phyloP scores from a whole-genome alignment of 2,888 invertebrate species.

The Copidosoma aretas region DNA sequence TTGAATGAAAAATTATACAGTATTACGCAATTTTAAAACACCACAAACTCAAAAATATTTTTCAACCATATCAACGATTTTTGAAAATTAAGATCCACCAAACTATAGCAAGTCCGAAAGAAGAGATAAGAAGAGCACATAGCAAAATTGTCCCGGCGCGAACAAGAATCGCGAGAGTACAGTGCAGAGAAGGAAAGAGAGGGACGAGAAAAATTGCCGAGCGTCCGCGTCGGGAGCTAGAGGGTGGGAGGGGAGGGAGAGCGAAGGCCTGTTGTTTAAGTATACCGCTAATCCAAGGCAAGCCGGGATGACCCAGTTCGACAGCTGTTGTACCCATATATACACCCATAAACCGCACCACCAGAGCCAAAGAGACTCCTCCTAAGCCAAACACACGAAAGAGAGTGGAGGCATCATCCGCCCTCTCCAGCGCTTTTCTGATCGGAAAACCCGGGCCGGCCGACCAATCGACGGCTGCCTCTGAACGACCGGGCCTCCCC shows the following conservation, averaged over 20 bases:
- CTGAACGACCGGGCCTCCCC: conserved; percentile 14
- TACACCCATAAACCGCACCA: too few relatives aligned
- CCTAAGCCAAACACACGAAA: not conserved
- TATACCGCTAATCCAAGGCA: conserved; percentile 52
- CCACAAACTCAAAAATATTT: too few relatives aligned
- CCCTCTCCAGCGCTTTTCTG: conserved; percentile 53
- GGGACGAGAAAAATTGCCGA: not conserved
- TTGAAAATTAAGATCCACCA: too few relatives aligned
- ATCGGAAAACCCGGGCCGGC: conserved; percentile 56
- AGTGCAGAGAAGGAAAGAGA: not conserved
- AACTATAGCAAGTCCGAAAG: too few relatives aligned
- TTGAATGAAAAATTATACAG: too few relatives aligned
- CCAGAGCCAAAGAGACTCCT: too few relatives aligned
- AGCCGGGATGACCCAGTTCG: conserved; percentile 61
- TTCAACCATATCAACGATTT: too few relatives aligned
- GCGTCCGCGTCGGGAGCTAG: not conserved
- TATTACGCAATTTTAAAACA: too few relatives aligned
- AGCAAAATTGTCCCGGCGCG: too few relatives aligned
- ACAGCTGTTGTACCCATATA: not conserved
- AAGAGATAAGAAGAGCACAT: too few relatives aligned
- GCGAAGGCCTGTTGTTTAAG: conserved; percentile 45
- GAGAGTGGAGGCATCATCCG: conserved; percentile 54
- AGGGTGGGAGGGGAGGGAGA: conserved; percentile 47
- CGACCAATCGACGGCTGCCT: conserved; percentile 26
- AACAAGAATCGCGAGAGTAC: not conserved